Evolutionary conservation across 2,888 invertebrate species (phyloP).

Genomic region (Periphyllus acericola): DNA sequence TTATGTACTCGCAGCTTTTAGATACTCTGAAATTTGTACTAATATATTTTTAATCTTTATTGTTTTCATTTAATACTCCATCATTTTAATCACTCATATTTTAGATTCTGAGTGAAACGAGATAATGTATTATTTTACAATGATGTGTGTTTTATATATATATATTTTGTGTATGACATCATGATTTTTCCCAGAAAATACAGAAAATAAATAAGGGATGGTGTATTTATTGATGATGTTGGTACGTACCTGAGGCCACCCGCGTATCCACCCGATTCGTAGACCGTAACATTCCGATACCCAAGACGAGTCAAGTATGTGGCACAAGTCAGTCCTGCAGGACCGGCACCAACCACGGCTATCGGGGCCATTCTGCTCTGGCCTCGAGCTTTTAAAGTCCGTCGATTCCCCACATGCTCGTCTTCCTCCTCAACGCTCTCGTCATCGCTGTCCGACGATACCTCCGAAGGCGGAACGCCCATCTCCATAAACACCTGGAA

Average conservation of each 20-base stretch:
- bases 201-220: no score
- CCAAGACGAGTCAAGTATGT: slow-evolving; percentile 94
- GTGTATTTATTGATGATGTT: background rate
- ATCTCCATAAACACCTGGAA: slow-evolving; percentile 41
- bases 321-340: slow-evolving; percentile 95
- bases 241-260: slow-evolving; percentile 85
- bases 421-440: background rate
- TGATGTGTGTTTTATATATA: no score
- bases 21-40: no score
- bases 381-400: slow-evolving; percentile 10
- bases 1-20: no score
- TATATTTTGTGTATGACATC: no score
- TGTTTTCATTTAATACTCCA: no score
- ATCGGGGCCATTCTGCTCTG: slow-evolving; percentile 72
- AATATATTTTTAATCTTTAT: no score
- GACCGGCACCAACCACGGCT: slow-evolving; percentile 92
- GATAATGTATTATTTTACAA: no score
- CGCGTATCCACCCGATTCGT: slow-evolving; percentile 85
- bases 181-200: no score
- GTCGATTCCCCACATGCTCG: background rate
- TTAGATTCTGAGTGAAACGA: no score
- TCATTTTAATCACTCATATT: no score
- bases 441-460: background rate
- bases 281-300: slow-evolving; percentile 89
- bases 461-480: slow-evolving; percentile 27